A percentile compares a stretch with the other conserved stretches of the same genome.
Evolutionary conservation across 2,888 invertebrate species (phyloP).

Genomic region (Apocheima hispidaria): DNA sequence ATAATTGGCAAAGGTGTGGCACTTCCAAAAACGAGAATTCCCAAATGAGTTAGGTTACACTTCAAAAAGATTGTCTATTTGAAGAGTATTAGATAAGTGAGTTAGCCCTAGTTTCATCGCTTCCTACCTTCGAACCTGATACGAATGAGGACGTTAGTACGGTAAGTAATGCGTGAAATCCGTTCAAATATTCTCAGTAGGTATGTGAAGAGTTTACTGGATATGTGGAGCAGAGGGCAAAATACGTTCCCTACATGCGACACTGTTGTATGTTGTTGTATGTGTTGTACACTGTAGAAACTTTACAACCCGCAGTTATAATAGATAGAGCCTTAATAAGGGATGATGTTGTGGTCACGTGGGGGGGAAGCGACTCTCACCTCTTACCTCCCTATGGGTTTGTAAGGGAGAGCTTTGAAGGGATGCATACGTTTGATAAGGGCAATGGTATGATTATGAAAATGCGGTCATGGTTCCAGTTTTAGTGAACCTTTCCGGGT

Average conservation of each 20-base stretch:
- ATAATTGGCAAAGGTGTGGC: no score
- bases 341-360: slow-evolving; percentile 36
- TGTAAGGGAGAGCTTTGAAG: slow-evolving; percentile 4
- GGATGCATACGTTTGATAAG: slow-evolving; percentile 35
- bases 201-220: not conserved
- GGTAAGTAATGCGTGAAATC: not conserved
- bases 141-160: not conserved
- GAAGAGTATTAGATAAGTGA: no score
- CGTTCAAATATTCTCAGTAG: not conserved
- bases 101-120: no score
- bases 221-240: not conserved
- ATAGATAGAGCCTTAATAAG: slow-evolving; percentile 37
- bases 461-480: slow-evolving; percentile 8
- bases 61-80: no score
- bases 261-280: no score
- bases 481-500: slow-evolving; percentile 8
- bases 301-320: slow-evolving; percentile 33
- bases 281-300: slow-evolving; percentile 21
- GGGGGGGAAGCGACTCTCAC: not conserved
- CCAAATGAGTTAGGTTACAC: no score
- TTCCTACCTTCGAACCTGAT: no score
- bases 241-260: not conserved
- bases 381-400: not conserved
- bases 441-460: slow-evolving; percentile 33
- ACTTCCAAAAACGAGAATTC: no score